Base-by-base conservation (phyloP, 2,888 invertebrate genomes). In the Trilocha varians region DNA sequence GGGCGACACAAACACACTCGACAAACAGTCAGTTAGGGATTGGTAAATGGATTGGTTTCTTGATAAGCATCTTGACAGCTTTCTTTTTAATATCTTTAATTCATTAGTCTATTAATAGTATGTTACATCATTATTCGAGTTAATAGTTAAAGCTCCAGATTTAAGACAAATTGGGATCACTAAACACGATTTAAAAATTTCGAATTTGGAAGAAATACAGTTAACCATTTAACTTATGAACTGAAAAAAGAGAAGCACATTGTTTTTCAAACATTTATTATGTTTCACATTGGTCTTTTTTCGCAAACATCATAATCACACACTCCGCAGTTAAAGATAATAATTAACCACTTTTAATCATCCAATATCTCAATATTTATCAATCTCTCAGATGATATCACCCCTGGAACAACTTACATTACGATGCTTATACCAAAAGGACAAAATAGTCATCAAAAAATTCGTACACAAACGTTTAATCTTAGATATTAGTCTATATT, bases 31-130 rank as follows among this genome's bases (percentile, higher is more conserved):
- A 74, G 71, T 74, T 64, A 70, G 66, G 60, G 63, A 3, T 25
- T 25, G 70, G 62, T 63, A 63, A 61, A 66, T 65, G 57, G 65
- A 67, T 70, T 56, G 57, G 50, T 65, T 55, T 75, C 79, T 78
- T 79, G 79, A 72, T 62, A 69, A 78, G 82, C 84, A 85, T 85
- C 85, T 84, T 85, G 85, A 85, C 85, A 85, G 77, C 83, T 85
- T 84, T 84, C 72, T 75, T 75, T 42, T 42, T 25, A 25, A 38
- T 38, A 18, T 42, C 13, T 14, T 43, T 58, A 53, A 48, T 52
- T 48, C 44, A 52, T 53, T 58, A 59, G 53, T 25, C 25, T 25
- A 48, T 48, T 46, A 41, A 55, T 55, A 45, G 45, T 46, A 46
- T 55, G 49, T 47, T n/a, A n/a, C n/a, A n/a, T n/a, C n/a, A n/a